A percentile compares a stretch with the other conserved stretches of the same genome.
These are phyloP conservation scores for Tapirus indicus DNA, from an alignment of 2,797 vertebrate species.

Conservation along the genomic window DNA sequence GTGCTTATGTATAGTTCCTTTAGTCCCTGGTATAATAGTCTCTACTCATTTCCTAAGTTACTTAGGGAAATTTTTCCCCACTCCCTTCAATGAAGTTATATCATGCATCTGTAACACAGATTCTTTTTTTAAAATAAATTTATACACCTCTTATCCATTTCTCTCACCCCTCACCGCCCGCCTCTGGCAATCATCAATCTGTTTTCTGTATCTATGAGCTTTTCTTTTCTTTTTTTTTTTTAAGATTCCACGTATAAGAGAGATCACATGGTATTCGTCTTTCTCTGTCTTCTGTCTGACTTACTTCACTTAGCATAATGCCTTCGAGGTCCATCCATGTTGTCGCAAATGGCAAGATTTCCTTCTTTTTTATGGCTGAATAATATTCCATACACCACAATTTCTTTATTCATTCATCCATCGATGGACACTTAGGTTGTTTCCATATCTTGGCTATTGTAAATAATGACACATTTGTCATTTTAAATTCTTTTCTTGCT, in stretches of 20 bases:
- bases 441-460: neutral
- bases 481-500: slow-evolving; percentile 43
- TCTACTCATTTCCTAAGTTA: neutral
- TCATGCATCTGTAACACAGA: neutral
- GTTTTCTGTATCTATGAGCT: neutral
- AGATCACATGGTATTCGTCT: neutral
- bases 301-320: neutral
- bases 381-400: neutral
- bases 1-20: neutral
- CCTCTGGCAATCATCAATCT: neutral
- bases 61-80: no score
- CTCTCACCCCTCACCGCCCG: no score
- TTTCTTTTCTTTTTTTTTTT: neutral
- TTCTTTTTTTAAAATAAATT: neutral
- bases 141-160: neutral
- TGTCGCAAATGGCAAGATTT: neutral
- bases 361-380: neutral
- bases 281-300: neutral
- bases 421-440: neutral
- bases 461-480: neutral
- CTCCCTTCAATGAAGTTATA: neutral
- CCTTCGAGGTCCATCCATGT: neutral
- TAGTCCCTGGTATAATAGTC: neutral
- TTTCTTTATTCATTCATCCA: neutral
- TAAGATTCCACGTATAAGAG: neutral